These are phyloP conservation scores for Aramus guarauna DNA, from an alignment of 2,113 vertebrate species.

Conservation along the genomic window DNA sequence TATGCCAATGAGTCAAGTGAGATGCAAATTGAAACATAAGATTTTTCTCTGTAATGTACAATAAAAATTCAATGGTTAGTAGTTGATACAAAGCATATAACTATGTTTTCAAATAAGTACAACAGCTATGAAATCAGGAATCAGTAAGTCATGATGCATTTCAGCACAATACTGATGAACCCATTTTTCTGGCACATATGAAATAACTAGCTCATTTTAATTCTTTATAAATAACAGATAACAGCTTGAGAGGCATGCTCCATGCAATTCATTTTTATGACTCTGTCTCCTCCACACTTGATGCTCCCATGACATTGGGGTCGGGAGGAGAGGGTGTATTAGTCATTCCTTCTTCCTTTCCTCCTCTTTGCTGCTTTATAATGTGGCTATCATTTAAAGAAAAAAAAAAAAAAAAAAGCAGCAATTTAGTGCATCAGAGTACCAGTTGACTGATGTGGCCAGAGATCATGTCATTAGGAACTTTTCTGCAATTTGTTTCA, in stretches of 20 bases:
- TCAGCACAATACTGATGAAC: conserved; percentile 22
- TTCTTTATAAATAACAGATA: conserved; percentile 57
- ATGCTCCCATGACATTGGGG: neutral
- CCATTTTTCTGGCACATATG: neutral
- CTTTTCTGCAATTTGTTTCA: conserved; percentile 21
- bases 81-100: conserved; percentile 47
- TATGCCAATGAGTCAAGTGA: neutral
- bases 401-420: neutral
- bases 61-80: conserved; percentile 63
- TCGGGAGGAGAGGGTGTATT: neutral
- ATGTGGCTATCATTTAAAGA: neutral
- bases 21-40: conserved; percentile 46
- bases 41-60: conserved; percentile 44
- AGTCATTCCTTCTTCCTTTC: neutral
- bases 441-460: conserved; percentile 32
- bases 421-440: conserved; percentile 3
- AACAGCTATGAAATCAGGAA: conserved; percentile 48
- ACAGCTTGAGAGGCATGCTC: conserved; percentile 42
- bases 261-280: conserved; percentile 25
- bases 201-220: conserved; percentile 60
- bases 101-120: conserved; percentile 62
- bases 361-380: neutral
- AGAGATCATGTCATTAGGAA: conserved; percentile 17
- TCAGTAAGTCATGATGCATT: conserved; percentile 33
- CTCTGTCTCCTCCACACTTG: neutral